Base-by-base conservation (phyloP, 2,797 vertebrate genomes). In the Peromyscus attwateri region DNA sequence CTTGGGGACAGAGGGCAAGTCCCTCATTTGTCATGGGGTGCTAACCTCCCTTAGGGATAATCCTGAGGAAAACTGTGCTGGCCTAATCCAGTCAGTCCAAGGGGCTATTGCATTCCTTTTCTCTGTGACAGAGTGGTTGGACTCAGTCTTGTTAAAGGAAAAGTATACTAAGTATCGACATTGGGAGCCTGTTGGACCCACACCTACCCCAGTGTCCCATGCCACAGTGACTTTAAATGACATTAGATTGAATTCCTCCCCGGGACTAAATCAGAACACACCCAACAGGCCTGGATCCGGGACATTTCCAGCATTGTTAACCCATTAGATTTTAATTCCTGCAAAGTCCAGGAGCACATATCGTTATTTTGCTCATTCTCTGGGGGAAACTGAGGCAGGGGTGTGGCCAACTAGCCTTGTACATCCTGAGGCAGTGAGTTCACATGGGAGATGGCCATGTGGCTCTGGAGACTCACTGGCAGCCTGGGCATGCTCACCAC, bases 381-480 rank as follows among this genome's bases (percentile, higher is more conserved):
- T 2, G 31, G 40, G 21, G 96, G 62, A 55, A 29, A 80, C 84
- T 16, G 73, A 83, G 68, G 75, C 6, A 4, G 4, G 66, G 25
- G 0, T 0, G 60, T 27, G 37, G 83, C 3, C 68, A 73, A 19
- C 3, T 21, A 27, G 21, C 9, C 0, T 29, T 8, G 3, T 6
- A 12, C 10, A 57, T n/a, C 46, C 27, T 1, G 2, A 34, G 37
- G 40, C 70, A 66, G 10, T 23, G 46, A 62, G 23, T 21, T 91
- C 34, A 21, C 0, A 0, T 3, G 25, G 52, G 57, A 75, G 19
- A n/a, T 13, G 49, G 25, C 6, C 14, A 1, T 0, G 0, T 1
- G 52, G 31, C 31, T 46, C 8, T 10, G 46, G 49, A 43, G 52
- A 27, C 17, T 12, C 40, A 66, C 2, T 2, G 81, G 40, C 12